These are phyloP conservation scores for Trypoxylus dichotomus DNA, from an alignment of 1,140 invertebrate species.

Conservation along the genomic window DNA sequence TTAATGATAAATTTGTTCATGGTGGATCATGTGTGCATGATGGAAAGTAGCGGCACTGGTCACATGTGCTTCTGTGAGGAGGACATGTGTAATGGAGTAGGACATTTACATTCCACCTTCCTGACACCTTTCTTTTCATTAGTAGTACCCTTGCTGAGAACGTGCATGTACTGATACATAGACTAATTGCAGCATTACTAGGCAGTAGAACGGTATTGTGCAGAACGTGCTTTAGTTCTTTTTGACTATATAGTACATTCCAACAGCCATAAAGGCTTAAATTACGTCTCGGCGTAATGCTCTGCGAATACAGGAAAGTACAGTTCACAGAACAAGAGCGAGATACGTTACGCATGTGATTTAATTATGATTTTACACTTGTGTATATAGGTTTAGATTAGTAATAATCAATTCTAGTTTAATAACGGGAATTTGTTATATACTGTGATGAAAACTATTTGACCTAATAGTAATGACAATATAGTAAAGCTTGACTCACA, in stretches of 20 bases:
- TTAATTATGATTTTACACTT: not conserved
- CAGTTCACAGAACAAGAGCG: not conserved
- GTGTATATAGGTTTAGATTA: not conserved
- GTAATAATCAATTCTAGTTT: no score
- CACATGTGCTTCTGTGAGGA: conserved; percentile 98
- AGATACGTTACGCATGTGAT: not conserved
- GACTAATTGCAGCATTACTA: conserved; percentile 14
- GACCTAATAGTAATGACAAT: not conserved
- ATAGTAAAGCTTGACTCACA: not conserved
- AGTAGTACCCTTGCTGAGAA: conserved; percentile 11
- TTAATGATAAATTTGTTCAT: conserved; percentile 95
- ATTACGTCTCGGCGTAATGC: not conserved
- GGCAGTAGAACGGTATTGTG: not conserved
- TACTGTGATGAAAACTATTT: not conserved
- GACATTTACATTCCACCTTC: conserved; percentile 36
- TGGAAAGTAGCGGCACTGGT: conserved; percentile 93
- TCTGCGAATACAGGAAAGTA: not conserved
- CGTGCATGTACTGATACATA: conserved; percentile 24
- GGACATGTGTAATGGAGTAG: conserved; percentile 84
- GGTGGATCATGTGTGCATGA: conserved; percentile 98
- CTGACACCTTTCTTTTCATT: conserved; percentile 30
- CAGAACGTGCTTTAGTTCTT: conserved; percentile 5
- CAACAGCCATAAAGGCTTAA: no score
- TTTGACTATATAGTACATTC: not conserved
- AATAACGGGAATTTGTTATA: not conserved